Percentiles rank a stretch among this genome's conserved stretches.
Evolutionary conservation across 2,113 vertebrate genomes (phyloP).

Genomic region (Etheostoma spectabile): DNA sequence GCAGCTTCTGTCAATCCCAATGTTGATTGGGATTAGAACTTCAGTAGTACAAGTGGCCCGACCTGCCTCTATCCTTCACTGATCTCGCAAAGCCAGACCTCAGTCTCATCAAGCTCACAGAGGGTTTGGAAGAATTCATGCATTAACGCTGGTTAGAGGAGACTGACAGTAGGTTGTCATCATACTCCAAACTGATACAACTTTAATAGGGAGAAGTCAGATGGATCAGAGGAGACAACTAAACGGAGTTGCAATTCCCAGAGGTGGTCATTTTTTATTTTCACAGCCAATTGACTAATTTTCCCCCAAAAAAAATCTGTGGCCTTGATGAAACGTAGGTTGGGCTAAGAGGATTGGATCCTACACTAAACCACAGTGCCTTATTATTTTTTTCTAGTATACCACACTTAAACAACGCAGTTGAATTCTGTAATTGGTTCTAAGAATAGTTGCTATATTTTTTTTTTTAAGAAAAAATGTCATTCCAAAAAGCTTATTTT

Average conservation of each 20-base stretch:
- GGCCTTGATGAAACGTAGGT: slow-evolving; percentile 4
- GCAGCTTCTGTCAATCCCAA: slow-evolving; percentile 28
- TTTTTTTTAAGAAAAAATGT: background rate
- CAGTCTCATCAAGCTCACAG: slow-evolving; percentile 16
- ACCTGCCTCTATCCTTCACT: slow-evolving; percentile 19
- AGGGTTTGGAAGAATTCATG: slow-evolving; percentile 17
- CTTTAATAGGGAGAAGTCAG: background rate
- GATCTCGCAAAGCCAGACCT: slow-evolving; percentile 35
- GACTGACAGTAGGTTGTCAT: slow-evolving; percentile 3
- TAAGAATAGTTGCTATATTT: background rate
- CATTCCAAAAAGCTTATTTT: background rate
- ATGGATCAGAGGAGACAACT: slow-evolving; percentile 3
- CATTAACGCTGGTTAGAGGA: background rate
- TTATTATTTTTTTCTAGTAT: background rate
- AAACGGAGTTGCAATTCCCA: background rate
- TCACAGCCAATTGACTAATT: background rate
- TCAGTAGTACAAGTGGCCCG: slow-evolving; percentile 15
- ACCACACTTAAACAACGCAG: background rate
- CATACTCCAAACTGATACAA: slow-evolving; percentile 2
- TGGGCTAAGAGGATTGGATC: background rate
- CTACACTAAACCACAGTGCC: background rate
- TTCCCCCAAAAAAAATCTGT: background rate
- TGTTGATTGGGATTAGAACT: slow-evolving; percentile 24
- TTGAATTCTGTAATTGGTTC: background rate
- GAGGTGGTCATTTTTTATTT: background rate